A percentile compares a stretch with the other conserved stretches of the same genome.
These are phyloP conservation scores for Ageneiosus marmoratus DNA, from an alignment of 2,113 vertebrate species.

Conservation along the genomic window DNA sequence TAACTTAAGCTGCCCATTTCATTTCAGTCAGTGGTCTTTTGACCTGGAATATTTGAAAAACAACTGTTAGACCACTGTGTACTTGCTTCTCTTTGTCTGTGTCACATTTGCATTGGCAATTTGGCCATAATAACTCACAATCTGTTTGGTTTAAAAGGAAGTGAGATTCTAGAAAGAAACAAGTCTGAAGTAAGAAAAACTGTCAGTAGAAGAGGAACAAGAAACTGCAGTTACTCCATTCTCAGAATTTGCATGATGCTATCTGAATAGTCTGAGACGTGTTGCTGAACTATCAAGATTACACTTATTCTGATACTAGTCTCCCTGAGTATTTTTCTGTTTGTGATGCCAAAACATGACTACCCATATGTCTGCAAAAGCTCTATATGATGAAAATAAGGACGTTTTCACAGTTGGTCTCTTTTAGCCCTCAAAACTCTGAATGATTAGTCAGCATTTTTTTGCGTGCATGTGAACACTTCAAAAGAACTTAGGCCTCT, in stretches of 20 bases:
- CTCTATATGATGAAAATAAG: not conserved
- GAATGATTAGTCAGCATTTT: too few species aligned
- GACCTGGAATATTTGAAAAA: not conserved
- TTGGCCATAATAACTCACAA: slow-evolving; percentile 21
- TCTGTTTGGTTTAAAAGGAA: slow-evolving; percentile 30
- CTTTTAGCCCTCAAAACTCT: too few species aligned
- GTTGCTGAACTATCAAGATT: not conserved
- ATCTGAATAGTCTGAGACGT: not conserved
- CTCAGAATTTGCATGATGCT: slow-evolving; percentile 14
- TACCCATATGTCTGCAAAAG: not conserved
- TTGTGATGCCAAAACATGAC: not conserved
- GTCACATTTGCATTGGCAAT: slow-evolving; percentile 29
- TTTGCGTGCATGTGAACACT: not conserved
- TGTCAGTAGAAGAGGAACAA: slow-evolving; percentile 41
- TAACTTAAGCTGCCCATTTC: not conserved
- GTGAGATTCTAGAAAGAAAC: slow-evolving; percentile 35
- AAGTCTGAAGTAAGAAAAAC: slow-evolving; percentile 43
- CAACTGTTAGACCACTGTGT: slow-evolving; percentile 33
- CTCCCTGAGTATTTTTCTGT: not conserved
- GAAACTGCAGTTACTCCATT: slow-evolving; percentile 33
- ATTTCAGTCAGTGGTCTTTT: slow-evolving; percentile 28
- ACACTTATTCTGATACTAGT: not conserved
- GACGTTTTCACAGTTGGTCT: too few species aligned
- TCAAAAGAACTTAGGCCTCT: too few species aligned
- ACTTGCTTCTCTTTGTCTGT: slow-evolving; percentile 15